A percentile compares a stretch with the other conserved stretches of the same genome.
phyloP scores from a whole-genome alignment of 2,888 invertebrate species.

The Melanophora roralis region DNA sequence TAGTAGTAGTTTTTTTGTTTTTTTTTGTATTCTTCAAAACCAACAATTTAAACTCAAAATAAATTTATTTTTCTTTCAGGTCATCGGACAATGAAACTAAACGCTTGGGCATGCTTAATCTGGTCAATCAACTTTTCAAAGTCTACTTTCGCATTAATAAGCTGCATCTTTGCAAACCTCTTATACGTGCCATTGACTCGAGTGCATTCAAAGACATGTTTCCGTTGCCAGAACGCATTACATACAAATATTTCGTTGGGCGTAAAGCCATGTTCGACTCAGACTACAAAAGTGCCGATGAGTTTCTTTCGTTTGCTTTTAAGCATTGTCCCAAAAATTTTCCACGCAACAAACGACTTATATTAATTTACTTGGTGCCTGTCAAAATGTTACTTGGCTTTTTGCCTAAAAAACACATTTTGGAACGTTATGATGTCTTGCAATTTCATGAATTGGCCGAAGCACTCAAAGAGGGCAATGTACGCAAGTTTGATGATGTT shows the following conservation, averaged over 20 bases:
- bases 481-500: slow-evolving; percentile 88
- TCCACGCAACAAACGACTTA: slow-evolving; percentile 91
- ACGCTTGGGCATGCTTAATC: slow-evolving; percentile 95
- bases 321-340: slow-evolving; percentile 90
- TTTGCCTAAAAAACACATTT: slow-evolving; percentile 89
- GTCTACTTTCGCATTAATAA: slow-evolving; percentile 94
- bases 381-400: slow-evolving; percentile 98
- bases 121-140: slow-evolving; percentile 98
- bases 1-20: too few relatives aligned
- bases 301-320: slow-evolving; percentile 94
- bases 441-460: slow-evolving; percentile 93
- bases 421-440: slow-evolving; percentile 92
- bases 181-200: slow-evolving; percentile 97
- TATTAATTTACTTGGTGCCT: slow-evolving; percentile 95
- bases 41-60: neutral
- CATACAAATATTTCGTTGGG: slow-evolving; percentile 98
- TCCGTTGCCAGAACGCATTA: slow-evolving; percentile 94
- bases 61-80: slow-evolving; percentile 64
- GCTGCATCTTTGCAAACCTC: slow-evolving; percentile 92
- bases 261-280: slow-evolving; percentile 99
- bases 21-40: neutral
- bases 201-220: slow-evolving; percentile 93
- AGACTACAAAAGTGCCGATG: slow-evolving; percentile 95
- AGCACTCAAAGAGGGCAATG: slow-evolving; percentile 93
- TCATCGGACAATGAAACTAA: slow-evolving; percentile 95